These are phyloP conservation scores for Tethea ocularis DNA, from an alignment of 2,888 invertebrate genomes.

Conservation along the genomic window DNA sequence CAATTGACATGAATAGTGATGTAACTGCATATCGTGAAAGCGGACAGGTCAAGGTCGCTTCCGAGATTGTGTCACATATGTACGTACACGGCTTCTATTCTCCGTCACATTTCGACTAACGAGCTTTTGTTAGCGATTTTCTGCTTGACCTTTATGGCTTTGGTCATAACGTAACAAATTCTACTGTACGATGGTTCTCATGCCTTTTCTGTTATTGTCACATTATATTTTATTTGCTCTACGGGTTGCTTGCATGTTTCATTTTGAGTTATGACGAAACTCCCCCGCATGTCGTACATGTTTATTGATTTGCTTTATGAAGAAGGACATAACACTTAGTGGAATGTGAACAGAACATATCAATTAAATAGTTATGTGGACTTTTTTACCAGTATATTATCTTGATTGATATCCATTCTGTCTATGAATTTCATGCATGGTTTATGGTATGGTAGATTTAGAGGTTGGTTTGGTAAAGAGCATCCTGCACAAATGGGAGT, in stretches of 20 bases:
- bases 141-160: conserved; percentile 4
- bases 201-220: not conserved
- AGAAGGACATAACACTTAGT: not conserved
- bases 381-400: no score
- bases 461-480: no score
- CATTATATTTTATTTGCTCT: not conserved
- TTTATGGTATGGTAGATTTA: no score
- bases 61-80: conserved; percentile 1
- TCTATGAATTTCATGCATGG: no score
- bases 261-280: not conserved
- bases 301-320: not conserved
- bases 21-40: conserved; percentile 3
- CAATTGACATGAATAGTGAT: conserved; percentile 6
- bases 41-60: conserved; percentile 8
- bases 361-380: no score
- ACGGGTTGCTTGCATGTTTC: not conserved
- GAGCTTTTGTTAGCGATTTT: not conserved
- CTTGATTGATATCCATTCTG: no score
- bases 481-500: no score
- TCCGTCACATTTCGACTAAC: not conserved
- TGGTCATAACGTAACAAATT: not conserved
- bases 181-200: not conserved
- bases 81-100: not conserved
- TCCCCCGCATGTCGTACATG: not conserved
- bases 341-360: no score